phyloP scores from a whole-genome alignment of 2,797 vertebrate species.

The Tiaroga cobitis region DNA sequence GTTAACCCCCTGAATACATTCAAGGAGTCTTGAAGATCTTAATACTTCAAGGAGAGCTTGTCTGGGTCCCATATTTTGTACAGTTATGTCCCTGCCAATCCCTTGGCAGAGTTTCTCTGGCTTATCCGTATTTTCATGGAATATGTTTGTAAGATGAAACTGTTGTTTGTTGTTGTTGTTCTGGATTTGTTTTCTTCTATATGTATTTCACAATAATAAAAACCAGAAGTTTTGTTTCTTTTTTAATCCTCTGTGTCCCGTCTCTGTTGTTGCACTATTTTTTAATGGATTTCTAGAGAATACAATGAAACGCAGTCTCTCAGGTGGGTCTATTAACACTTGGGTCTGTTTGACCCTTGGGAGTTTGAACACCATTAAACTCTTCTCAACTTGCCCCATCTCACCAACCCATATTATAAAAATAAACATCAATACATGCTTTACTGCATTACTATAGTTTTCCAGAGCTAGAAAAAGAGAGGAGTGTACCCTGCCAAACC shows the following conservation, averaged over 20 bases:
- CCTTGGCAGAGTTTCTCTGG: conserved; percentile 40
- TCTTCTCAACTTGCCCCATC: conserved; percentile 21
- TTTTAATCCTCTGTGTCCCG: conserved; percentile 61
- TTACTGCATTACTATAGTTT: conserved; percentile 75
- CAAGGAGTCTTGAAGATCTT: conserved; percentile 28
- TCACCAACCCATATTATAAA: conserved; percentile 56
- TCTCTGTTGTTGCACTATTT: background rate
- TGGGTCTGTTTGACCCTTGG: conserved; percentile 10
- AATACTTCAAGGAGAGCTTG: conserved; percentile 40
- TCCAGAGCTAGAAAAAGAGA: conserved; percentile 61
- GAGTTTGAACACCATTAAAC: conserved; percentile 31
- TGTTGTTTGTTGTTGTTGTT: conserved; percentile 52
- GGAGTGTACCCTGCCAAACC: conserved; percentile 53
- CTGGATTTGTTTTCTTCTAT: conserved; percentile 55
- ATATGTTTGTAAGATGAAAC: conserved; percentile 59
- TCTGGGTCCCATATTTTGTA: conserved; percentile 58
- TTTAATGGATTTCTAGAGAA: background rate
- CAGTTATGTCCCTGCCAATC: conserved; percentile 56
- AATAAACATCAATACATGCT: conserved; percentile 63
- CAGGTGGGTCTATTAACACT: conserved; percentile 26
- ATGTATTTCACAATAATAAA: conserved; percentile 74
- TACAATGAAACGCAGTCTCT: background rate
- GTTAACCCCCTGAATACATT: conserved; percentile 28
- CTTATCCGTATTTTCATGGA: conserved; percentile 55
- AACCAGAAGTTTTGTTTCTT: conserved; percentile 59